These are phyloP conservation scores for Melipona bicolor DNA, from an alignment of 2,888 invertebrate genomes.

Conservation along the genomic window DNA sequence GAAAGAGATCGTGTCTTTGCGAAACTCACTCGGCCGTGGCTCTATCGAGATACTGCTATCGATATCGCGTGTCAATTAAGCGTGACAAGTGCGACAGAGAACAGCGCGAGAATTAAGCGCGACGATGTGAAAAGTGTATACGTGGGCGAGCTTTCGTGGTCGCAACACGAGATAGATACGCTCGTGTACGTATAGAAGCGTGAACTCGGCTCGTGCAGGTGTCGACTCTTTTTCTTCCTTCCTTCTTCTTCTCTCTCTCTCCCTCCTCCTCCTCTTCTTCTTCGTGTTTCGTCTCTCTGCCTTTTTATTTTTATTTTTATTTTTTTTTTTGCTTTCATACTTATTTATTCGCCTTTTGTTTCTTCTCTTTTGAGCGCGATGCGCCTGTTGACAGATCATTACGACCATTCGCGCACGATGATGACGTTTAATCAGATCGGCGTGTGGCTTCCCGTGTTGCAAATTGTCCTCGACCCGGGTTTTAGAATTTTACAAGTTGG, in stretches of 20 bases:
- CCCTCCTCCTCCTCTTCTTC: background rate
- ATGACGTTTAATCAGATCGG: slow-evolving; percentile 69
- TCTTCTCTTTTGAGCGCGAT: slow-evolving; percentile 16
- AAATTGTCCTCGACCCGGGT: background rate
- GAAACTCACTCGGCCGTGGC: slow-evolving; percentile 33
- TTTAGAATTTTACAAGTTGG: background rate
- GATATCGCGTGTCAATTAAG: slow-evolving; percentile 63
- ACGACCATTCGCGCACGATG: slow-evolving; percentile 60
- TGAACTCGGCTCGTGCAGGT: slow-evolving; percentile 46
- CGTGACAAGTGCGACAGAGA: slow-evolving; percentile 58
- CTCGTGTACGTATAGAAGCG: background rate
- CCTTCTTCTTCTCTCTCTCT: too few species aligned
- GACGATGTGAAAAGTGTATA: slow-evolving; percentile 48
- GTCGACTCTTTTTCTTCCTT: slow-evolving; percentile 29
- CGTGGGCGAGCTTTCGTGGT: slow-evolving; percentile 60
- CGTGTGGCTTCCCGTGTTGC: slow-evolving; percentile 61
- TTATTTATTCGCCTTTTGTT: background rate
- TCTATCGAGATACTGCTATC: slow-evolving; percentile 47
- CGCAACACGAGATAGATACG: slow-evolving; percentile 25
- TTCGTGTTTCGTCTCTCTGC: background rate
- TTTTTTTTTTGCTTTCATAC: too few species aligned
- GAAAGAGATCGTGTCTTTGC: slow-evolving; percentile 16
- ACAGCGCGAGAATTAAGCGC: slow-evolving; percentile 52
- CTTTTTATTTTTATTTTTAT: background rate
- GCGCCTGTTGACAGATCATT: slow-evolving; percentile 67